phyloP scores from a whole-genome alignment of 1,140 invertebrate genomes.

The Meteorus sp. region DNA sequence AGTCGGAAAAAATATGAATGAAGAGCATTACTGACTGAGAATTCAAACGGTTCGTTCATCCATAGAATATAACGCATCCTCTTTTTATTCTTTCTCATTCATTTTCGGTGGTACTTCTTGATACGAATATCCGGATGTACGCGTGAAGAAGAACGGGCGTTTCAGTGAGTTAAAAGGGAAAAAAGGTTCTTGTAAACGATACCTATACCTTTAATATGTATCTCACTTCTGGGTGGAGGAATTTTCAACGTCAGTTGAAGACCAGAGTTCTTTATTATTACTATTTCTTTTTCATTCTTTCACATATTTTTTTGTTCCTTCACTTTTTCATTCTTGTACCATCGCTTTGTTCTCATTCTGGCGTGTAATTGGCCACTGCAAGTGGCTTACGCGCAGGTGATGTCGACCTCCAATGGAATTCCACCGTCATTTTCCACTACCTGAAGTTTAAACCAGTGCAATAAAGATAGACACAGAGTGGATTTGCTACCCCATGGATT shows the following conservation, averaged over 20 bases:
- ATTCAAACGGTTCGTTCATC: too few relatives aligned
- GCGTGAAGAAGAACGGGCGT: slow-evolving; percentile 27
- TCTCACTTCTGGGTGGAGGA: neutral
- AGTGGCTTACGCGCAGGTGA: slow-evolving; percentile 11
- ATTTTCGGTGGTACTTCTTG: too few relatives aligned
- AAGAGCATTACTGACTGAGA: too few relatives aligned
- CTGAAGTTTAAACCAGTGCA: neutral
- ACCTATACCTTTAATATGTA: slow-evolving; percentile 17
- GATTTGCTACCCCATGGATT: slow-evolving; percentile 6
- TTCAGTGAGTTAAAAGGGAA: slow-evolving; percentile 19
- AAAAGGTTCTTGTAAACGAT: slow-evolving; percentile 30
- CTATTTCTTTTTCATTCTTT: neutral
- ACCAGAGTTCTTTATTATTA: neutral
- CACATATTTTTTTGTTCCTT: neutral
- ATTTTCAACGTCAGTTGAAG: slow-evolving; percentile 1
- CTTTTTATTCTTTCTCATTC: too few relatives aligned
- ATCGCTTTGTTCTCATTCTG: slow-evolving; percentile 4
- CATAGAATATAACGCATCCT: too few relatives aligned
- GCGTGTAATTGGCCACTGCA: slow-evolving; percentile 18
- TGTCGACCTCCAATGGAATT: neutral
- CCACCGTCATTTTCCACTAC: neutral
- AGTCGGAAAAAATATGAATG: too few relatives aligned
- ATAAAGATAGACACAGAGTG: neutral
- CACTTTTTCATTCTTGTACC: neutral
- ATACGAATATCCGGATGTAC: slow-evolving; percentile 27